Evolutionary conservation across 2,888 invertebrate species (phyloP).

Genomic region (Himalopsyche japonica): DNA sequence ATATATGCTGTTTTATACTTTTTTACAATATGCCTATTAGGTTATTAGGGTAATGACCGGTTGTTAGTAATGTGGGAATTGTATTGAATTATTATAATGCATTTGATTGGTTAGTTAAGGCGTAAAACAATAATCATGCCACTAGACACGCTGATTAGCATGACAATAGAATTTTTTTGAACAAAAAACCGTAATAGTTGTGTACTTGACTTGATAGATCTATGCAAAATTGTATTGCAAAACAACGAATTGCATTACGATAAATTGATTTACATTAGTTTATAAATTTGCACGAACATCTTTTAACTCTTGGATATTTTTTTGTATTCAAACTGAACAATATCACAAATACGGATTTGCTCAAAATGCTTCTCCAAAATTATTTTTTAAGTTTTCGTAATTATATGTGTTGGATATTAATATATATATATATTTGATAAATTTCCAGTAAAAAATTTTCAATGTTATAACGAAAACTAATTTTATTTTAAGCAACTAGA

Average conservation of each 20-base stretch:
- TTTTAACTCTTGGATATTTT: too few relatives aligned
- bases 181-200: constrained; percentile 6
- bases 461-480: too few relatives aligned
- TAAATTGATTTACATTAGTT: not conserved
- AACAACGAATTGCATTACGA: not conserved
- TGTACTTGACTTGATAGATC: not conserved
- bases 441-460: too few relatives aligned
- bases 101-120: not conserved
- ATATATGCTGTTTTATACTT: too few relatives aligned
- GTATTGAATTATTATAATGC: not conserved
- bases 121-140: not conserved
- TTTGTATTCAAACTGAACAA: too few relatives aligned
- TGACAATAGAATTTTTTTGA: constrained; percentile 11
- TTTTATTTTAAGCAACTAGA: too few relatives aligned
- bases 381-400: too few relatives aligned
- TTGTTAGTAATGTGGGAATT: not conserved
- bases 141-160: constrained; percentile 4
- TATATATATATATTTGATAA: too few relatives aligned
- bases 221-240: not conserved
- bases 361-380: too few relatives aligned
- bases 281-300: not conserved
- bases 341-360: too few relatives aligned
- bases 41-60: not conserved
- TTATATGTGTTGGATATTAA: too few relatives aligned
- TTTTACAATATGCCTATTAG: not conserved